phyloP scores from a whole-genome alignment of 2,113 vertebrate species.

The Festucalex cinctus region DNA sequence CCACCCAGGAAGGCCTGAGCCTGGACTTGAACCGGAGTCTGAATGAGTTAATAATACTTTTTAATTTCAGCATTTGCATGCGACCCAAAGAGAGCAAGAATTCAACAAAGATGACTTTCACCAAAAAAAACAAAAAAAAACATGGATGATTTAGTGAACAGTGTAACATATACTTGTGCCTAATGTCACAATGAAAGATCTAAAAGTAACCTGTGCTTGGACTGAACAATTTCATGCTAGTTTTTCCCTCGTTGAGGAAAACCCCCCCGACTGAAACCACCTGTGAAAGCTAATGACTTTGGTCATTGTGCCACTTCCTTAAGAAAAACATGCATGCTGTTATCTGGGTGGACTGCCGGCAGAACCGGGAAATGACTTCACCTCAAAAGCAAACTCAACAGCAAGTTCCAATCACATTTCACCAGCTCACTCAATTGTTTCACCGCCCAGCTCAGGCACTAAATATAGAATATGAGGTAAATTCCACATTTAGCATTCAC shows the following conservation, averaged over 20 bases:
- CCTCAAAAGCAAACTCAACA: constrained; percentile 42
- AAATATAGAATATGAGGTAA: constrained; percentile 47
- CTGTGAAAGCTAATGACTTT: constrained; percentile 43
- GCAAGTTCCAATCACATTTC: constrained; percentile 25
- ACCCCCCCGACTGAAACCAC: background rate
- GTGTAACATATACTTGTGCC: too few relatives aligned
- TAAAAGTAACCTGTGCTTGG: background rate
- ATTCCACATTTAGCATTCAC: constrained; percentile 2
- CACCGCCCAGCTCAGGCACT: background rate
- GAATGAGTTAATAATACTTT: too few relatives aligned
- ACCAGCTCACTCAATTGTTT: background rate
- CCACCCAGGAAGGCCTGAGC: too few relatives aligned
- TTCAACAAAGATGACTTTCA: background rate
- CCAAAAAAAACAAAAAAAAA: background rate
- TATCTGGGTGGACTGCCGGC: constrained; percentile 52
- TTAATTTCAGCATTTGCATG: too few relatives aligned
- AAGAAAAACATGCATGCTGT: constrained; percentile 23
- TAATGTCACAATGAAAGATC: background rate
- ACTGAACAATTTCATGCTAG: background rate
- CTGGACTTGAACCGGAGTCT: too few relatives aligned
- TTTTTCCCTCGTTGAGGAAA: background rate
- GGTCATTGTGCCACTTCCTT: constrained; percentile 70
- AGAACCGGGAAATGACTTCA: constrained; percentile 72
- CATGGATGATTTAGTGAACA: background rate
- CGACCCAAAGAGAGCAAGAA: background rate